Evolutionary conservation across 1,140 invertebrate species (phyloP).

Genomic region (Riptortus pedestris): DNA sequence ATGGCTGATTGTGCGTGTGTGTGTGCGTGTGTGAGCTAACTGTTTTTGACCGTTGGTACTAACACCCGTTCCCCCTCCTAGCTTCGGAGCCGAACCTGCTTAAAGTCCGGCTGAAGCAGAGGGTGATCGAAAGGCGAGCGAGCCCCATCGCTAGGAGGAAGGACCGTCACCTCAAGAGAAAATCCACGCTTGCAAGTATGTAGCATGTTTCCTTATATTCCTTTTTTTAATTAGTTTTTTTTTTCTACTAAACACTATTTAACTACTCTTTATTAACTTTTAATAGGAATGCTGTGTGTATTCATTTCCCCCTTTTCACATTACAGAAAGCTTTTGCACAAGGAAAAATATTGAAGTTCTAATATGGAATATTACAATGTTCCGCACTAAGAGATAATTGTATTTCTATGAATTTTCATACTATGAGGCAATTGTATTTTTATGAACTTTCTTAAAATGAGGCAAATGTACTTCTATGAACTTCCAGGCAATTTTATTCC

Average conservation of each 20-base stretch:
- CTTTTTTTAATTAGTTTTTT: not conserved
- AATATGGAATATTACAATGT: no score
- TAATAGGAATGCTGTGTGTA: not conserved
- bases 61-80: conserved; percentile 41
- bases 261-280: not conserved
- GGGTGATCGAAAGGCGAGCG: conserved; percentile 78
- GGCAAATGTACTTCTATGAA: no score
- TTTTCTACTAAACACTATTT: not conserved
- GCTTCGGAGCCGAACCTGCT: conserved; percentile 95
- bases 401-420: no score
- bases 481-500: no score
- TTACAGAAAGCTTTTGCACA: no score
- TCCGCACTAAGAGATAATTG: no score
- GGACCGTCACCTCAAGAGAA: conserved; percentile 64
- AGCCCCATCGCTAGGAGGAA: conserved; percentile 78
- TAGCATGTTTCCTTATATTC: conserved; percentile 31
- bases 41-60: conserved; percentile 5
- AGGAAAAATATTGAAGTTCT: no score
- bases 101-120: conserved; percentile 91
- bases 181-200: conserved; percentile 68
- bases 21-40: not conserved
- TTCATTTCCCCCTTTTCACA: no score
- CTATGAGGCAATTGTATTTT: no score
- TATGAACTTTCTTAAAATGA: no score
- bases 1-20: no score